Evolutionary conservation across 1,140 invertebrate species (phyloP).

Genomic region (Marisa cornuarietis): DNA sequence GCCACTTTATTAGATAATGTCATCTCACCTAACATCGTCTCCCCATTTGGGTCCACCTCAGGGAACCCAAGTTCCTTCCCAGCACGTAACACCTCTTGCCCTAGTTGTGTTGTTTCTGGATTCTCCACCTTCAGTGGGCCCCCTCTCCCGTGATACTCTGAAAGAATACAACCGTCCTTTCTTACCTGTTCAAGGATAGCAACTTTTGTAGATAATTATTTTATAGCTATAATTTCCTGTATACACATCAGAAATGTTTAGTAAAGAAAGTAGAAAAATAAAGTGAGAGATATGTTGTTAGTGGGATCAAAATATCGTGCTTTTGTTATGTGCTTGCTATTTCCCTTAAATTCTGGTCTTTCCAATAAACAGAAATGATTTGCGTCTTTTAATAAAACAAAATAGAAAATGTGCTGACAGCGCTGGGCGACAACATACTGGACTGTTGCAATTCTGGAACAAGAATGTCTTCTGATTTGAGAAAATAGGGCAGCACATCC

Average conservation of each 20-base stretch:
- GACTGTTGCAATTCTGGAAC: slow-evolving; percentile 1
- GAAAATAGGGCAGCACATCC: slow-evolving; percentile 88
- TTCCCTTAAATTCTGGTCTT: no score
- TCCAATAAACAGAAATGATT: not conserved
- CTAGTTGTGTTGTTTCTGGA: slow-evolving; percentile 23
- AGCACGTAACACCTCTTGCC: slow-evolving; percentile 29
- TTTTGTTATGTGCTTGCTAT: no score
- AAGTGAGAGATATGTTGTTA: not conserved
- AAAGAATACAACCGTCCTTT: not conserved
- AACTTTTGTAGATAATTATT: not conserved
- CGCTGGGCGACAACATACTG: not conserved
- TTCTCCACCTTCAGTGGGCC: slow-evolving; percentile 38
- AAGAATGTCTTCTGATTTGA: slow-evolving; percentile 73
- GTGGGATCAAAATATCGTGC: not conserved
- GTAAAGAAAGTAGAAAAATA: not conserved
- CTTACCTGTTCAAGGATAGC: not conserved
- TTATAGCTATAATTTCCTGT: not conserved
- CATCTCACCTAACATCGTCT: slow-evolving; percentile 25
- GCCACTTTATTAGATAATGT: not conserved
- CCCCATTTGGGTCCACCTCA: slow-evolving; percentile 37
- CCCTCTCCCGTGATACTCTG: slow-evolving; percentile 41
- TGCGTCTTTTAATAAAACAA: not conserved
- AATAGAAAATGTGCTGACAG: not conserved
- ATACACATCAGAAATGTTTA: not conserved
- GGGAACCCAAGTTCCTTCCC: slow-evolving; percentile 36